Conservation (phyloP, 2,888 invertebrate genomes). For the Drosophila rellima region DNA sequence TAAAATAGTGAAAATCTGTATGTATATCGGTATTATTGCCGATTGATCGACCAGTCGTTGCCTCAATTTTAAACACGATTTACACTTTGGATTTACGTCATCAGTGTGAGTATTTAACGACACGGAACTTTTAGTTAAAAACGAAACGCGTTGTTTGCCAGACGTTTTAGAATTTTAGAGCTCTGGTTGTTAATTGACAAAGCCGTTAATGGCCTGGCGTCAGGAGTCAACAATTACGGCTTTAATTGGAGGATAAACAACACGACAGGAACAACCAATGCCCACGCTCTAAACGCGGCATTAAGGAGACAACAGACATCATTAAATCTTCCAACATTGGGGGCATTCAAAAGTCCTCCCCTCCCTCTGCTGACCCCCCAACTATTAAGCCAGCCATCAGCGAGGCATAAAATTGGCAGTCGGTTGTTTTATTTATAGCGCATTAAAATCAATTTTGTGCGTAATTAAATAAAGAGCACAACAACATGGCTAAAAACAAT, state of each 20-base stretch:
- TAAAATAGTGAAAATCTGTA: background rate
- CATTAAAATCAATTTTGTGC: conserved; percentile 77
- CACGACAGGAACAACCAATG: conserved; percentile 47
- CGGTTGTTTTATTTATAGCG: conserved; percentile 72
- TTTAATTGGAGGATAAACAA: conserved; percentile 67
- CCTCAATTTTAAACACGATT: too few relatives aligned
- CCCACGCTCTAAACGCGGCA: conserved; percentile 5
- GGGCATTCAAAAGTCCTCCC: conserved; percentile 29
- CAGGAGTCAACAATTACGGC: conserved; percentile 66
- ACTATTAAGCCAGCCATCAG: conserved; percentile 16
- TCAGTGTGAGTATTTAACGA: background rate
- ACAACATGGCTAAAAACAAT: conserved; percentile 25
- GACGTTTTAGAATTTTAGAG: conserved; percentile 18
- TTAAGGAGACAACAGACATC: conserved; percentile 64
- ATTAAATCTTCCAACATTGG: conserved; percentile 61
- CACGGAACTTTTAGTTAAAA: conserved; percentile 6
- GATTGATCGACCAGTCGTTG: too few relatives aligned
- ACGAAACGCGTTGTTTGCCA: conserved; percentile 12
- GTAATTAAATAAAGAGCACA: conserved; percentile 64
- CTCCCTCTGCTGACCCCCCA: background rate
- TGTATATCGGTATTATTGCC: background rate
- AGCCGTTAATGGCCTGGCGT: conserved; percentile 64
- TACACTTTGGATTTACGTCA: too few relatives aligned
- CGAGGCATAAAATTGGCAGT: conserved; percentile 66
- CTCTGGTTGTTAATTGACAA: conserved; percentile 30